Conservation (phyloP, 1,140 invertebrate species). For the Epicauta chinensis region DNA sequence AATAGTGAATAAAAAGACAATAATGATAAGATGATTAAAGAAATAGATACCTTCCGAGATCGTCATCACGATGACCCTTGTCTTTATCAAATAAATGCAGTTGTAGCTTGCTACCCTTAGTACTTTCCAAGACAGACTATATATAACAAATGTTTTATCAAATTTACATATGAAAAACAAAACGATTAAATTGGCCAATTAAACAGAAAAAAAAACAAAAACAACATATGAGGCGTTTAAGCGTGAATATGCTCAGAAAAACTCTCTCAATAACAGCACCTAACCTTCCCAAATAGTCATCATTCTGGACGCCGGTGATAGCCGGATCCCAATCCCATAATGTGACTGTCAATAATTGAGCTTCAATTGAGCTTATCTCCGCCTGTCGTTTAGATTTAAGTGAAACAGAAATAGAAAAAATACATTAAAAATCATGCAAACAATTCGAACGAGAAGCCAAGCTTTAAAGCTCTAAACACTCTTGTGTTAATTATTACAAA, state of each 20-base stretch:
- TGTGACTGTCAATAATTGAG: constrained; percentile 63
- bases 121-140: constrained; percentile 43
- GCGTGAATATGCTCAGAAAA: constrained; percentile 11
- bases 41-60: constrained; percentile 67
- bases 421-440: not conserved
- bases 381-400: constrained; percentile 47
- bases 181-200: no score
- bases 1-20: not conserved
- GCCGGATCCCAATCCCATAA: constrained; percentile 82
- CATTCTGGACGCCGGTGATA: constrained; percentile 68
- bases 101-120: constrained; percentile 23
- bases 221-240: constrained; percentile 8
- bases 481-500: not conserved
- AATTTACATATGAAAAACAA: not conserved
- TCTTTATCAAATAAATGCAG: constrained; percentile 72
- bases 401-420: not conserved
- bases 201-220: not conserved
- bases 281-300: constrained; percentile 81
- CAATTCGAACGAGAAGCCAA: not conserved
- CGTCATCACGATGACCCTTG: constrained; percentile 67
- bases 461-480: not conserved
- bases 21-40: constrained; percentile 6
- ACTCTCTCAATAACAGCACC: not conserved
- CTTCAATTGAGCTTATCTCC: constrained; percentile 62
- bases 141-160: constrained; percentile 37